Base-by-base conservation (phyloP, 2,888 invertebrate genomes). In the Molanna angustata region DNA sequence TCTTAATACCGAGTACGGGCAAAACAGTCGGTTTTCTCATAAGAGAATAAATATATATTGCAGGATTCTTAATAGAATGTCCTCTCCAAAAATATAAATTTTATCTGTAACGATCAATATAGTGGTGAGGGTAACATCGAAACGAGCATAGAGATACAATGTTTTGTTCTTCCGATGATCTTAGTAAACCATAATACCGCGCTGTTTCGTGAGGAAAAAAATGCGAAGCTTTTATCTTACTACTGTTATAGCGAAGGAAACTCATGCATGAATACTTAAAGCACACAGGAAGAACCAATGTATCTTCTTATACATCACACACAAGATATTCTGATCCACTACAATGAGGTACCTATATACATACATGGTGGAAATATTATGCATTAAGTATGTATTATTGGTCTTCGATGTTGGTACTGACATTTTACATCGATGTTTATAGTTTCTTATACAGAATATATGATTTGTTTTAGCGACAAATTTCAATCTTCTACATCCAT, bases 231-330 rank as follows among this genome's bases (percentile, higher is more conserved):
- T 52, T 52, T 45, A 46, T 27, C n/a, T n/a, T n/a, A n/a, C n/a
- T n/a, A 46, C 39, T 52, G 27, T 27, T 7, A 14, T 32, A 13
- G 19, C 19, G 35, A 31, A 27, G 17, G 47, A 47, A 39, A 52
- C 40, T 31, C 40, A 46, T 14, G 49, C 45, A 54, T 49, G 49
- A 54, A 54, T 49, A 44, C 49, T 54, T 54, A 44, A 54, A 43
- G 49, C 27, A 53, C 33, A 21, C 33, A 39, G n/a, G n/a, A n/a
- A n/a, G n/a, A n/a, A n/a, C n/a, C n/a, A n/a, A n/a, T n/a, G n/a
- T n/a, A n/a, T n/a, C n/a, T n/a, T n/a, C n/a, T n/a, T n/a, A n/a
- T n/a, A n/a, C n/a, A n/a, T n/a, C n/a, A n/a, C n/a, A n/a, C n/a
- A n/a, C n/a, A n/a, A n/a, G n/a, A n/a, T n/a, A n/a, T n/a, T n/a